Conservation (phyloP, 2,888 invertebrate genomes). For the Coronaproctus castanopsis region DNA sequence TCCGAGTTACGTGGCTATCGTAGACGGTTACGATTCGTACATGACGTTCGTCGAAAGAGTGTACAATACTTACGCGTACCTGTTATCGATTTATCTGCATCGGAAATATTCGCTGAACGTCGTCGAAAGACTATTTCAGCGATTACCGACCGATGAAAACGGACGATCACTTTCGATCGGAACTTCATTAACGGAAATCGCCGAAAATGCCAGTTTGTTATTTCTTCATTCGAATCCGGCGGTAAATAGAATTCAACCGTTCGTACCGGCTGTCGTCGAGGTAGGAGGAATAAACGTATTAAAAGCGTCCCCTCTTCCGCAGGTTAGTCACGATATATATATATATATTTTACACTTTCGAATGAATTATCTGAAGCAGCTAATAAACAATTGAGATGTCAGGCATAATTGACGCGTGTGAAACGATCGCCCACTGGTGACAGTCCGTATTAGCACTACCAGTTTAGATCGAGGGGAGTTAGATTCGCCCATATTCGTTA, state of each 20-base stretch:
- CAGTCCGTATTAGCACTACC: too few relatives aligned
- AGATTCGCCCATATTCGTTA: too few relatives aligned
- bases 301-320: neutral
- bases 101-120: neutral
- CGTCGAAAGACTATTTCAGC: neutral
- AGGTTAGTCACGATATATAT: conserved; percentile 4
- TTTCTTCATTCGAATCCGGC: conserved; percentile 2
- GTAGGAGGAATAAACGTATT: conserved; percentile 5
- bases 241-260: neutral
- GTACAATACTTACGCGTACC: neutral
- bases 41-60: conserved; percentile 25
- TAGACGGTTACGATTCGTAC: conserved; percentile 9
- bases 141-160: neutral
- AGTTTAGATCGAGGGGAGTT: too few relatives aligned
- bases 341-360: neutral
- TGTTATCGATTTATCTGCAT: neutral
- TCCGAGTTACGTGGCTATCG: conserved; percentile 9
- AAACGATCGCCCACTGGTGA: too few relatives aligned
- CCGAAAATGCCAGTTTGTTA: neutral
- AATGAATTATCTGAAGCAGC: too few relatives aligned
- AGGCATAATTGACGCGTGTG: too few relatives aligned
- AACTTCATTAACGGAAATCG: neutral
- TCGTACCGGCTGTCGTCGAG: conserved; percentile 4
- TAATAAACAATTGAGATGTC: too few relatives aligned
- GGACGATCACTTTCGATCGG: too few relatives aligned